These are phyloP conservation scores for Argyra leucocephala DNA, from an alignment of 2,888 invertebrate species.

Conservation along the genomic window DNA sequence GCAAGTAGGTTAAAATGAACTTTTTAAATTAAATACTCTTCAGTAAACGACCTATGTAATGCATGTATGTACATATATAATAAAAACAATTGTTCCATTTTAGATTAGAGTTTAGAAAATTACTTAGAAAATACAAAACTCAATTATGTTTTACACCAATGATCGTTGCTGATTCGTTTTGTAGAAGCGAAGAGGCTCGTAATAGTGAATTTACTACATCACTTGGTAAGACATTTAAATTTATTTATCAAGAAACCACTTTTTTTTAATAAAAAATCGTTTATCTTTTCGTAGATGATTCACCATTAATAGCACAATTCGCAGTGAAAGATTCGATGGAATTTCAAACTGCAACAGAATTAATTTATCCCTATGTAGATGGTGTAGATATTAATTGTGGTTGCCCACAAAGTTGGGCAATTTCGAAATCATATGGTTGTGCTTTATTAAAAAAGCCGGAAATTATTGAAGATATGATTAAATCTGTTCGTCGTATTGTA, in stretches of 20 bases:
- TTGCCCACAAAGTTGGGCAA: slow-evolving; percentile 93
- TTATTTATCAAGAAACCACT: not conserved
- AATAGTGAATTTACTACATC: slow-evolving; percentile 71
- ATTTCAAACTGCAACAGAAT: slow-evolving; percentile 74
- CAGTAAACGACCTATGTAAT: not conserved
- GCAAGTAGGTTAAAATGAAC: slow-evolving; percentile 50
- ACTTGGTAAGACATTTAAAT: slow-evolving; percentile 23
- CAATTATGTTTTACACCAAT: slow-evolving; percentile 92
- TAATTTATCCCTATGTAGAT: slow-evolving; percentile 74
- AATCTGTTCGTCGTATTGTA: slow-evolving; percentile 62
- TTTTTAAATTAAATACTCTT: not conserved
- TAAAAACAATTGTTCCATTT: slow-evolving; percentile 26
- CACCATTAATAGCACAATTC: slow-evolving; percentile 87
- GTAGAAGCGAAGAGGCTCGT: slow-evolving; percentile 78
- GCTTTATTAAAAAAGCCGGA: slow-evolving; percentile 75
- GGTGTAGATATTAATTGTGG: slow-evolving; percentile 97
- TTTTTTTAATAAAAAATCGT: slow-evolving; percentile 9
- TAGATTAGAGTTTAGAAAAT: slow-evolving; percentile 64
- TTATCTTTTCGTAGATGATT: slow-evolving; percentile 50
- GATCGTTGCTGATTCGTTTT: slow-evolving; percentile 91
- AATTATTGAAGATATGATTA: slow-evolving; percentile 68
- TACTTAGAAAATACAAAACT: slow-evolving; percentile 71
- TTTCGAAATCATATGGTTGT: slow-evolving; percentile 82
- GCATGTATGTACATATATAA: not conserved
- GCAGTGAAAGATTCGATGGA: slow-evolving; percentile 77